Percentiles rank a stretch among this genome's conserved stretches.
Evolutionary conservation across 1,140 invertebrate genomes (phyloP).

Genomic region (Rhagoletis zephyria): DNA sequence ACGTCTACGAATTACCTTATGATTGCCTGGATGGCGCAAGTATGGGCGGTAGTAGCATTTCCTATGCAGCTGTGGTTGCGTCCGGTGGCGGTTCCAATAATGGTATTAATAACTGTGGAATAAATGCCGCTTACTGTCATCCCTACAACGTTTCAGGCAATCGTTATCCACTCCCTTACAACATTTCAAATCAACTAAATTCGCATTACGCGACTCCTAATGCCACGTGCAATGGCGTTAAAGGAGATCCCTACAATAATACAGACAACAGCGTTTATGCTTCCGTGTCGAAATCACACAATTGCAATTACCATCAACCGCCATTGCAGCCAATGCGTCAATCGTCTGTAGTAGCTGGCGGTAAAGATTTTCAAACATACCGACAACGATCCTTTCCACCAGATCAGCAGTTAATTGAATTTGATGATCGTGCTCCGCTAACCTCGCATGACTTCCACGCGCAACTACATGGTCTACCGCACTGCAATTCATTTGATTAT

Average conservation of each 20-base stretch:
- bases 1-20: constrained; percentile 67
- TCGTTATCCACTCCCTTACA: constrained; percentile 71
- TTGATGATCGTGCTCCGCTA: constrained; percentile 76
- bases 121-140: constrained; percentile 57
- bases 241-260: constrained; percentile 55
- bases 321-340: constrained; percentile 53
- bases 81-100: constrained; percentile 54
- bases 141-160: constrained; percentile 71
- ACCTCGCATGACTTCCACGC: constrained; percentile 65
- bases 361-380: constrained; percentile 59
- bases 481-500: constrained; percentile 52
- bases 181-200: constrained; percentile 70
- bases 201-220: constrained; percentile 63
- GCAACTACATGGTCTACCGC: constrained; percentile 49
- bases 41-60: constrained; percentile 66
- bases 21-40: constrained; percentile 69
- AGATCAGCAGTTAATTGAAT: constrained; percentile 80
- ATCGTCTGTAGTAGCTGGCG: constrained; percentile 53
- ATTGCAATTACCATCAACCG: constrained; percentile 61
- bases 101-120: constrained; percentile 14
- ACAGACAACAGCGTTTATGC: constrained; percentile 61
- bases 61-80: constrained; percentile 66
- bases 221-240: constrained; percentile 55
- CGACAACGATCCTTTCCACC: constrained; percentile 68
- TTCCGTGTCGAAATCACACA: constrained; percentile 62